These are phyloP conservation scores for Podiceps cristatus DNA, from an alignment of 2,113 vertebrate species.

Conservation along the genomic window DNA sequence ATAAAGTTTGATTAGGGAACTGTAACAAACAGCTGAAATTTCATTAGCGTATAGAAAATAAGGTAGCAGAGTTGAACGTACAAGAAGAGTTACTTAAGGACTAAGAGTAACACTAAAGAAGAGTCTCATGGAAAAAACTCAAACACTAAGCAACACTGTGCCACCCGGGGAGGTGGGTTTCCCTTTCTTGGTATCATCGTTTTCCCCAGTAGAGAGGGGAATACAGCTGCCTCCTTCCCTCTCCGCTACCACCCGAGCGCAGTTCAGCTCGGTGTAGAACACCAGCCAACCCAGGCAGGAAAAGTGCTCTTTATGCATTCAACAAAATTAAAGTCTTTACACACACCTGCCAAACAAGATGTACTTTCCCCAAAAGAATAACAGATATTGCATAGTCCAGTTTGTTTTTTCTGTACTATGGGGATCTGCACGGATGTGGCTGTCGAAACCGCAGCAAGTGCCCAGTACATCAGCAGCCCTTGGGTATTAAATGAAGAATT, in stretches of 20 bases:
- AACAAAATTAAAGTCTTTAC: neutral
- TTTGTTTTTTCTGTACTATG: fast-evolving
- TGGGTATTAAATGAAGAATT: neutral
- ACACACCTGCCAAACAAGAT: neutral
- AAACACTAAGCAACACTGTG: neutral
- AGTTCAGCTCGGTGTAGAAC: neutral
- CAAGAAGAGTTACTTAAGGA: slow-evolving; percentile 45
- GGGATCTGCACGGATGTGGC: neutral
- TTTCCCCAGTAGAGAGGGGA: neutral
- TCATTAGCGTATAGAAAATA: slow-evolving; percentile 55
- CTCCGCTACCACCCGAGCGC: neutral
- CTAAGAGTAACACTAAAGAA: neutral
- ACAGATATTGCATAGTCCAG: neutral
- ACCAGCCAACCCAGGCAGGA: neutral
- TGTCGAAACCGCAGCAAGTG: fast-evolving
- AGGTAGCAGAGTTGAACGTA: neutral
- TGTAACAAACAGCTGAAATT: slow-evolving; percentile 5
- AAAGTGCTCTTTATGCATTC: neutral
- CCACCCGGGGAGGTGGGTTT: neutral
- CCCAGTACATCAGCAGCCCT: neutral
- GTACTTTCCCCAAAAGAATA: neutral
- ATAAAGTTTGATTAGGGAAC: slow-evolving; percentile 45
- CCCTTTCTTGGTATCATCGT: neutral
- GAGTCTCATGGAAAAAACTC: neutral
- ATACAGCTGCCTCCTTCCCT: neutral